Evolutionary conservation across 2,888 invertebrate species (phyloP), one percentile per base, ranked within the genome.

Genomic region (Dasysyrphus albostriatus): DNA sequence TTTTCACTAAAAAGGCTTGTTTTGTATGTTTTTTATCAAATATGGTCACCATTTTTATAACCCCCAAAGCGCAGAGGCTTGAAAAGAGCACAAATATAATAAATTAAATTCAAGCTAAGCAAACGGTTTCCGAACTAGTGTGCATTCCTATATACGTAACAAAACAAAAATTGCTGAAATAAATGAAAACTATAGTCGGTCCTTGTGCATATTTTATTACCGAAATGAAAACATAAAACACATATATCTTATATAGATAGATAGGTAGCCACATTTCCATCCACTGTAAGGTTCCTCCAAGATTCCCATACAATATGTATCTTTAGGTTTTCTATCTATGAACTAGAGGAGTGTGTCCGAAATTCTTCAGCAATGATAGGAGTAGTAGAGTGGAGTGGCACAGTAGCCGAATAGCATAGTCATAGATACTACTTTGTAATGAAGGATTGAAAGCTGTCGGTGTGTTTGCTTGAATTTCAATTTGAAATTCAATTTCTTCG

Each of bases 381-480:
- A 16, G 10, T 54, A 14, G 39, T 24, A 14, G 12, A 39, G 19
- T 39, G 6, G 3, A 24, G 24, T 24, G 24, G 24, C 24, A 54
- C 32, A 47, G 32, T 65, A 47, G 63, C 63, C 42, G 8, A 19
- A 39, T 6, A 16, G 19, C 5, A 65, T 19, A 47, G 78, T 65
- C 39, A 67, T 19, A 85, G 81, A 78, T 82, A 77, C 32, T 65
- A 78, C 83, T 87, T 83, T 87, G 87, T 87, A 87, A 87, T 87
- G 87, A 83, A 87, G 72, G 87, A 87, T 83, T 83, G 87, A 87
- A 87, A 87, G 87, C 83, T 87, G 87, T 83, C 87, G 78, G 87
- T 87, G 78, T 87, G 83, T 87, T 87, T 87, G 74, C 87, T 87
- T 83, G 87, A 83, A 87, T 87, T 87, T 87, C 87, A 87, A 87